Base-by-base conservation (phyloP, 1,140 invertebrate species). In the Dreissena polymorpha region DNA sequence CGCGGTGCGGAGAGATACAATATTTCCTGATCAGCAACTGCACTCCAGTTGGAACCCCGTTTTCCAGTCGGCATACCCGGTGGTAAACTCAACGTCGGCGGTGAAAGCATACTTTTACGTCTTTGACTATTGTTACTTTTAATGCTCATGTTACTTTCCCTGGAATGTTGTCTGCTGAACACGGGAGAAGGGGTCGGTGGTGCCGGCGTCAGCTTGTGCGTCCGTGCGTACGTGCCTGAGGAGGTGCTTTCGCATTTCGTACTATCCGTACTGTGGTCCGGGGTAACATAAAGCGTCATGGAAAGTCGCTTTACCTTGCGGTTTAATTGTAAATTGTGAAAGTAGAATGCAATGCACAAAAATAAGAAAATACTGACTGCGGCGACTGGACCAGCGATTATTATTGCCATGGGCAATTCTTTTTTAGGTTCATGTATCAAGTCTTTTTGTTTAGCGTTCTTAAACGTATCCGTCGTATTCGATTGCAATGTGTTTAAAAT, bases 21-120 rank as follows among this genome's bases (percentile, higher is more conserved):
- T 25, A 88, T 51, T 57, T 87, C 87, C 27, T 87, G 85, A 73
- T 88, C 87, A n/a, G 73, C 81, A 49, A 76, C 49, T 18, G 76
- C 72, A 55, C 76, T 75, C 69, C 69, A 85, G 16, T 74, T 70
- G 14, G 70, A 68, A 14, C 69, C 75, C 10, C 75, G 53, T 65
- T 81, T 81, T 0, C 18, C 18, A 0, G 10, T 25, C 0, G n/a
- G 25, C 14, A 60, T 12, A 25, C 13, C 51, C 8, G 67, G 23
- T n/a, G 64, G 75, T 39, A 63, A n/a, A 21, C 2, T 14, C 25
- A 63, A 27, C 10, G 68, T 25, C 13, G 57, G 70, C 18, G 74
- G 10, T 18, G 70, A 23, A 29, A 74, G 2, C 23, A 27, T 29
- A 57, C 29, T 67, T 72, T 73, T 74, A 14, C 79, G 16, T 16